A percentile compares a stretch with the other conserved stretches of the same genome.
Conservation (phyloP, 2,113 vertebrate genomes). For the Solea solea region DNA sequence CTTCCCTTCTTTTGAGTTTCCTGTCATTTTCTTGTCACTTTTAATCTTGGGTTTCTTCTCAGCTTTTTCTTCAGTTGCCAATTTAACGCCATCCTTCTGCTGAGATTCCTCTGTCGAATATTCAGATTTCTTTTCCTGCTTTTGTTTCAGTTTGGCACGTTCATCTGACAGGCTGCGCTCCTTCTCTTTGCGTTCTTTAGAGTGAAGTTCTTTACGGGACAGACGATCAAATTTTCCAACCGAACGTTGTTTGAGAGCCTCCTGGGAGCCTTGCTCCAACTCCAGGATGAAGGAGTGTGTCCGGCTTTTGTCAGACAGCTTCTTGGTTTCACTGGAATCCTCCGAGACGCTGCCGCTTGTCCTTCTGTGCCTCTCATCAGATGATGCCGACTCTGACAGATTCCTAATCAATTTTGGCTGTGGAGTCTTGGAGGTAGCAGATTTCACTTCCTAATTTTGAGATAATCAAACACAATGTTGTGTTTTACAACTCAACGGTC, state of each 20-base stretch:
- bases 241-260: conserved; percentile 85
- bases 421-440: conserved; percentile 75
- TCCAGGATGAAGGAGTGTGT: conserved; percentile 83
- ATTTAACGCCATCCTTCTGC: conserved; percentile 81
- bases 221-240: conserved; percentile 85
- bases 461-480: conserved; percentile 25
- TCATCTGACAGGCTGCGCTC: conserved; percentile 86
- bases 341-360: conserved; percentile 79
- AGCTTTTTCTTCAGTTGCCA: conserved; percentile 84
- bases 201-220: conserved; percentile 82
- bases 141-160: conserved; percentile 85
- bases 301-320: conserved; percentile 79
- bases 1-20: conserved; percentile 81
- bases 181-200: conserved; percentile 88
- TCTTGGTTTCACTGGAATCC: conserved; percentile 83
- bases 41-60: conserved; percentile 90
- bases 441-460: conserved; percentile 81
- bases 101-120: conserved; percentile 74
- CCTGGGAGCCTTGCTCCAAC: conserved; percentile 84
- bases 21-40: conserved; percentile 84
- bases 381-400: conserved; percentile 80
- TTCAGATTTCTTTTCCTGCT: conserved; percentile 82
- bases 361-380: conserved; percentile 86
- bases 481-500: background rate
- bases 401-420: conserved; percentile 81